Evolutionary conservation across 2,797 vertebrate species (phyloP).

Genomic region (Coregonus sp.): DNA sequence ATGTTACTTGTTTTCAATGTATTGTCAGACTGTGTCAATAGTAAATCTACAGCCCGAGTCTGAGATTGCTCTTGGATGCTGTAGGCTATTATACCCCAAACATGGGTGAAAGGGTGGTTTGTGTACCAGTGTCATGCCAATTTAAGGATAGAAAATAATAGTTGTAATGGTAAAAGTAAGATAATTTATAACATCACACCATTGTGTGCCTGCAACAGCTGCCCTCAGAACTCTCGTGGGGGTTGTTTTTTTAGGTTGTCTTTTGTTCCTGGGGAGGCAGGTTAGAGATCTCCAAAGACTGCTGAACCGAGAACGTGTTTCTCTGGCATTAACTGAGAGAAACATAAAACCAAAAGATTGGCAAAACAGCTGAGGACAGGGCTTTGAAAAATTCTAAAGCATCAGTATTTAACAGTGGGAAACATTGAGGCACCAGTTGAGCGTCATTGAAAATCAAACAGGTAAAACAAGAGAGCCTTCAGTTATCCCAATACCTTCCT

Average conservation of each 20-base stretch:
- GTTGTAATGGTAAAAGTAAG: conserved; percentile 78
- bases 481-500: conserved; percentile 9
- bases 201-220: conserved; percentile 98
- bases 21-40: conserved; percentile 95
- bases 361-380: conserved; percentile 39
- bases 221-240: conserved; percentile 78
- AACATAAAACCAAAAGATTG: conserved; percentile 67
- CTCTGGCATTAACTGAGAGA: conserved; percentile 31
- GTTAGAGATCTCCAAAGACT: conserved; percentile 53
- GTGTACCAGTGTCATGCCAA: conserved; percentile 92
- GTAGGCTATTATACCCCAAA: conserved; percentile 51
- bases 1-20: conserved; percentile 86
- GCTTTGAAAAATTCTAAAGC: conserved; percentile 47
- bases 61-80: conserved; percentile 80
- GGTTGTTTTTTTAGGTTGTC: conserved; percentile 71
- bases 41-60: conserved; percentile 84
- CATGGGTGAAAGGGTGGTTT: conserved; percentile 70
- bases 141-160: conserved; percentile 89
- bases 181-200: conserved; percentile 86
- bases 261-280: conserved; percentile 75
- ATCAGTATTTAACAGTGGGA: conserved; percentile 66
- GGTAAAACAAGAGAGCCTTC: conserved; percentile 55
- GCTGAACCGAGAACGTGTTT: conserved; percentile 31
- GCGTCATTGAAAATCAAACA: conserved; percentile 39
- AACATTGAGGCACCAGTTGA: conserved; percentile 24